phyloP scores from a whole-genome alignment of 2,797 vertebrate species.

The Heterohyrax brucei region DNA sequence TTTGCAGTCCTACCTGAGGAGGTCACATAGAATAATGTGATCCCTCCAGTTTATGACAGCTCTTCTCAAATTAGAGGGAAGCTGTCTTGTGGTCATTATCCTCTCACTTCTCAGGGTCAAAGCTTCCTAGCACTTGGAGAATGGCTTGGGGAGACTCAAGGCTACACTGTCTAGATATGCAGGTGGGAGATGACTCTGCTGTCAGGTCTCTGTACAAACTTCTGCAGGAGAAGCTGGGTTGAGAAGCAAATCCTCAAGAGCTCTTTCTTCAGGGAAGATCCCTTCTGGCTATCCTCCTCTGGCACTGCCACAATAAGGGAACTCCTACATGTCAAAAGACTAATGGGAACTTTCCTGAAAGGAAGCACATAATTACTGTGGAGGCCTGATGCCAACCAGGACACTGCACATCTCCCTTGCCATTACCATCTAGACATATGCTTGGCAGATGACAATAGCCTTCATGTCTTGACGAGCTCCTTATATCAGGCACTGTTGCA shows the following conservation, averaged over 20 bases:
- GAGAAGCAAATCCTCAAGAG: background rate
- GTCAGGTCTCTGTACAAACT: background rate
- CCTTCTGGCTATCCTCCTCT: background rate
- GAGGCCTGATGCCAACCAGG: background rate
- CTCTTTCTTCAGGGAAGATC: background rate
- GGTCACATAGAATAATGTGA: background rate
- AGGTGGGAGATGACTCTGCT: background rate
- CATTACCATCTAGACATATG: background rate
- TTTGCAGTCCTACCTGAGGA: background rate
- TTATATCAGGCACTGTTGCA: background rate
- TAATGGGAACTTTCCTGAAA: background rate
- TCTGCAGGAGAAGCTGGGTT: background rate
- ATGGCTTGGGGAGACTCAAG: background rate
- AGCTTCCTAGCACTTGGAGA: background rate
- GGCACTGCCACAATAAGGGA: background rate
- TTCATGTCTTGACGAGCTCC: background rate
- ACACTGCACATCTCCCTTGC: background rate
- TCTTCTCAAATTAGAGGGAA: background rate
- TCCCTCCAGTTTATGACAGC: background rate
- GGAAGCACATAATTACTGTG: background rate
- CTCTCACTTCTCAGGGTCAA: constrained; percentile 25
- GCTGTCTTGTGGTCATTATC: background rate
- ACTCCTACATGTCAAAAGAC: background rate
- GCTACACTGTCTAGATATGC: background rate
- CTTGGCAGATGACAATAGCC: background rate